Evolutionary conservation across 2,797 vertebrate species (phyloP), one percentile per base, ranked within the genome.

Genomic region (Schizopygopsis pylzovi): DNA sequence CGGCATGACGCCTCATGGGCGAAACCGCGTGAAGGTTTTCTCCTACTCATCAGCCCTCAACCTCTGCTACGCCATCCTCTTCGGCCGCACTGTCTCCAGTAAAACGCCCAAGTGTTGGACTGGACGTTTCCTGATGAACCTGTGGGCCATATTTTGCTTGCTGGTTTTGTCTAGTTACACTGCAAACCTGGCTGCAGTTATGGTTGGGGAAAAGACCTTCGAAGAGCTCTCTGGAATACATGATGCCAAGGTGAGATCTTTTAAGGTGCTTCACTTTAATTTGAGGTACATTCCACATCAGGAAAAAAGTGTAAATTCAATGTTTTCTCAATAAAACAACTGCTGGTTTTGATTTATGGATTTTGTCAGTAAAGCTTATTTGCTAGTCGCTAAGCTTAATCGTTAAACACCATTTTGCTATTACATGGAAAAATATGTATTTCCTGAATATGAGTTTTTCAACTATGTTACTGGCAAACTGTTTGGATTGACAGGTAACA

Each of bases 131-230:
- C 95, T 99, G 87, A 98, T 99, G 98, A 99, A 98, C 94, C 96
- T 99, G 12, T 99, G 98, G 98, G 98, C 98, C 88, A 97, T 99
- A 88, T 99, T 99, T 94, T 99, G 98, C 93, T 94, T 99, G 88
- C 94, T 99, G 33, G 98, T 99, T 90, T 96, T 99, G 87, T 99
- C 98, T 89, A 98, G 97, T 93, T 99, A 99, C 93, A 99, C 97
- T 0, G 98, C 98, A 90, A 98, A 99, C 92, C 95, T 99, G 15
- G 98, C 98, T 0, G 98, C 98, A 0, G 97, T 99, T 89, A 98
- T 99, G 97, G 98, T 99, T 0, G 98, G 98, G 15, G 98, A 99
- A 91, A 99, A 99, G 93, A 98, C 97, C 70, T 99, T 98, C 0
- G 97, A 98, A 91, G 96, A 97, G 88, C 96, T 99, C 86, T 98